Evolutionary conservation across 2,113 vertebrate genomes (phyloP).

Genomic region (Spea bombifrons): DNA sequence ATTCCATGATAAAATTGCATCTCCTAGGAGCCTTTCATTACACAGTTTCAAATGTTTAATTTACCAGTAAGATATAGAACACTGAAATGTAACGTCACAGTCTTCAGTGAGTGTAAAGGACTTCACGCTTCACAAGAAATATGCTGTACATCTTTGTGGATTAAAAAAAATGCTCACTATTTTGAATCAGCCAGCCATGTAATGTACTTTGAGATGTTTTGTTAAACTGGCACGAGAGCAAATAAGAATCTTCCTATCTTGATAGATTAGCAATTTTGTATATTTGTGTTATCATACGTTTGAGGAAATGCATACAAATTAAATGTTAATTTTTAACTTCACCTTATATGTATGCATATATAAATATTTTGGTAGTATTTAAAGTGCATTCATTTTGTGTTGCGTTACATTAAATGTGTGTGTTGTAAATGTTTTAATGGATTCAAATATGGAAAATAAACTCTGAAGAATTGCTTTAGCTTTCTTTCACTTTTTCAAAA

Average conservation of each 20-base stretch:
- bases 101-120: constrained; percentile 43
- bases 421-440: background rate
- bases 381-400: constrained; percentile 47
- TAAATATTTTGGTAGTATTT: background rate
- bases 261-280: background rate
- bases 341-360: constrained; percentile 11
- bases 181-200: constrained; percentile 21
- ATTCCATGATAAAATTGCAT: constrained; percentile 23
- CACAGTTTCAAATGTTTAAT: constrained; percentile 44
- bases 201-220: constrained; percentile 28
- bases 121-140: constrained; percentile 33
- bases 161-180: constrained; percentile 31
- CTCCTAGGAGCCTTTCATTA: constrained; percentile 50
- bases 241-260: constrained; percentile 14
- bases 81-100: constrained; percentile 24
- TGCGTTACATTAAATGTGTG: background rate
- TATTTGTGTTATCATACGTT: background rate
- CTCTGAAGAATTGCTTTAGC: background rate
- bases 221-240: constrained; percentile 35
- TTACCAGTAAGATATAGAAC: constrained; percentile 47
- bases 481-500: background rate
- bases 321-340: constrained; percentile 3
- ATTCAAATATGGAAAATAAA: background rate
- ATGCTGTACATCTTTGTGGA: constrained; percentile 29
- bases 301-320: background rate